A percentile compares a stretch with the other conserved stretches of the same genome.
phyloP scores from a whole-genome alignment of 2,113 vertebrate genomes.

The Psittacula cyanocephala region DNA sequence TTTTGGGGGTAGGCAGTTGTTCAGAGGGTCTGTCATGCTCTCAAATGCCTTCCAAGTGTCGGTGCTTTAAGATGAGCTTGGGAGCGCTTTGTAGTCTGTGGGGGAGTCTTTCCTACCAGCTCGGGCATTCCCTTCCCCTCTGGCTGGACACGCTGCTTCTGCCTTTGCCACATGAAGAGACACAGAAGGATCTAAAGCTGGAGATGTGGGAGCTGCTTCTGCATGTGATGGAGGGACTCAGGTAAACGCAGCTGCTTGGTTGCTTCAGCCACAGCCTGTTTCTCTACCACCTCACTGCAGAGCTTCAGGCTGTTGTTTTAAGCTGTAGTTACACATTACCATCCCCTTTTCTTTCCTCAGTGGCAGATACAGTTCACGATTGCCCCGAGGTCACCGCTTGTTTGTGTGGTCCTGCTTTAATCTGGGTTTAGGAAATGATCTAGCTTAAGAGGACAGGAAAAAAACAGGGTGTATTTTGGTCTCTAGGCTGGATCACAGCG shows the following conservation, averaged over 20 bases:
- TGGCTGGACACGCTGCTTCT: background rate
- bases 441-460: background rate
- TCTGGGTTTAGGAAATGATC: background rate
- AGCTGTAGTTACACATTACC: background rate
- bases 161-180: background rate
- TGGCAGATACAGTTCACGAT: rapidly evolving
- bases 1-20: rapidly evolving
- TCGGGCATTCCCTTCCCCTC: background rate
- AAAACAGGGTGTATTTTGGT: background rate
- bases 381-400: background rate
- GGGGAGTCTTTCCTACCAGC: background rate
- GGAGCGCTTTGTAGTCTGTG: rapidly evolving
- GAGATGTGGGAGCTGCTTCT: background rate
- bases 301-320: background rate
- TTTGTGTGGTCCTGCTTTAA: background rate
- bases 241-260: background rate
- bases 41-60: background rate
- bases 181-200: background rate
- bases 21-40: background rate
- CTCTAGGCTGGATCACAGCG: background rate
- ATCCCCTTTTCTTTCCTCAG: no score
- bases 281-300: background rate
- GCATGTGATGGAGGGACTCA: rapidly evolving
- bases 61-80: background rate
- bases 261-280: background rate